A percentile compares a stretch with the other conserved stretches of the same genome.
These are phyloP conservation scores for Acronicta psi DNA, from an alignment of 2,888 invertebrate species.

Conservation along the genomic window DNA sequence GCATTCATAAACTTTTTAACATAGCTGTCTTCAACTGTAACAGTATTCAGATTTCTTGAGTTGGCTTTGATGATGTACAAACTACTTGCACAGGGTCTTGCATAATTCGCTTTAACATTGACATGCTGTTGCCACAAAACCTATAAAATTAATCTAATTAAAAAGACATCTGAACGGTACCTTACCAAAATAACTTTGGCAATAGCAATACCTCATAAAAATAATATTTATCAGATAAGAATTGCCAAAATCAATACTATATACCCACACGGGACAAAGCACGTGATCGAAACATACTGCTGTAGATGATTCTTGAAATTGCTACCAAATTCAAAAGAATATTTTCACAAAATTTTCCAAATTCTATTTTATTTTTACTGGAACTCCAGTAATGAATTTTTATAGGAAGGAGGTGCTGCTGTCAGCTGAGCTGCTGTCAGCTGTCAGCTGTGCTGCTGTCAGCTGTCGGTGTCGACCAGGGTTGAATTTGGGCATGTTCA, in stretches of 20 bases:
- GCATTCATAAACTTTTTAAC: constrained; percentile 90
- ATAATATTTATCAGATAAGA: no score
- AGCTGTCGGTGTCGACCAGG: no score
- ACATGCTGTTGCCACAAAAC: constrained; percentile 57
- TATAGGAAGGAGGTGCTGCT: no score
- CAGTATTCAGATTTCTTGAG: constrained; percentile 69
- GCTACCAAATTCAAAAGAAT: constrained; percentile 7
- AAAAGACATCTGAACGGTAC: not conserved
- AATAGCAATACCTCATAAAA: no score
- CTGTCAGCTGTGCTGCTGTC: no score
- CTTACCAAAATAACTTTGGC: constrained; percentile 20
- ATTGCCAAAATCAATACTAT: not conserved
- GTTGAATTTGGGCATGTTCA: no score
- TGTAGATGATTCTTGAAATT: not conserved
- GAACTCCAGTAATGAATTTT: no score
- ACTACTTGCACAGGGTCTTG: constrained; percentile 58
- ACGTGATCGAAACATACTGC: constrained; percentile 62
- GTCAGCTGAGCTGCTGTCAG: no score
- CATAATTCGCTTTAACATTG: constrained; percentile 59
- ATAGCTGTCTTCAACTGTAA: constrained; percentile 82
- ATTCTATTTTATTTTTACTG: no score
- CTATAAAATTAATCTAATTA: constrained; percentile 57
- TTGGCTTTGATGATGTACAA: constrained; percentile 35
- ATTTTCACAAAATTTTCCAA: no score
- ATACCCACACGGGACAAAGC: constrained; percentile 61